phyloP scores from a whole-genome alignment of 2,797 vertebrate genomes.

The Staurois parvus region DNA sequence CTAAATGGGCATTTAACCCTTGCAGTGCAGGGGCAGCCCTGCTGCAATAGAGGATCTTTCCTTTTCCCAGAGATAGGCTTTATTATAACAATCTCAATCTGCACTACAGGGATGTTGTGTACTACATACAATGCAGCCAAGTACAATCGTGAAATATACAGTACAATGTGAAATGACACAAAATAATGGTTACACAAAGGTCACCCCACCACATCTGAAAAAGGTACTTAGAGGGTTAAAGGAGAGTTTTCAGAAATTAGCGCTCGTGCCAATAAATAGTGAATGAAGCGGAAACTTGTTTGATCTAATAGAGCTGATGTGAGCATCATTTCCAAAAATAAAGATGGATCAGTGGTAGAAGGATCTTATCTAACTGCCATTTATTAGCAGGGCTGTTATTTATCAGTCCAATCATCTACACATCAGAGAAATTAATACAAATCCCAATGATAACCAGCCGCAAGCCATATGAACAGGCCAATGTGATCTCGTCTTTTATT shows the following conservation, averaged over 20 bases:
- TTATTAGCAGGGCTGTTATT: conserved; percentile 10
- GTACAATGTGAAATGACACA: too few relatives aligned
- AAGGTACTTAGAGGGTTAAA: too few relatives aligned
- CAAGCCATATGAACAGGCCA: background rate
- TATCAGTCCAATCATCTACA: conserved; percentile 1
- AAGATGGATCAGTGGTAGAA: background rate
- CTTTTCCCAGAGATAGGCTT: too few relatives aligned
- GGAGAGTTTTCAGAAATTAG: background rate
- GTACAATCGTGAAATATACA: too few relatives aligned
- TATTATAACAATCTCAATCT: too few relatives aligned
- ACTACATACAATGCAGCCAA: too few relatives aligned
- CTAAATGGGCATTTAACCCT: too few relatives aligned
- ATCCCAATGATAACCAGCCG: conserved; percentile 14
- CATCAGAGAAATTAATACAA: background rate
- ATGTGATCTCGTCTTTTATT: background rate
- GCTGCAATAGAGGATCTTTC: too few relatives aligned
- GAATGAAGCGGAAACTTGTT: background rate
- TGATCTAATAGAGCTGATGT: conserved; percentile 8
- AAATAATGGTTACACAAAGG: too few relatives aligned
- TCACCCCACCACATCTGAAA: too few relatives aligned
- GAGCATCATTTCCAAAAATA: background rate
- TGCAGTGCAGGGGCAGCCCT: too few relatives aligned
- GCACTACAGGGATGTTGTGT: too few relatives aligned
- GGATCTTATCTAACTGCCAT: background rate
- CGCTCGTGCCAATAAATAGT: background rate